Base-by-base conservation (phyloP, 2,888 invertebrate genomes). In the Orchesella flavescens region DNA sequence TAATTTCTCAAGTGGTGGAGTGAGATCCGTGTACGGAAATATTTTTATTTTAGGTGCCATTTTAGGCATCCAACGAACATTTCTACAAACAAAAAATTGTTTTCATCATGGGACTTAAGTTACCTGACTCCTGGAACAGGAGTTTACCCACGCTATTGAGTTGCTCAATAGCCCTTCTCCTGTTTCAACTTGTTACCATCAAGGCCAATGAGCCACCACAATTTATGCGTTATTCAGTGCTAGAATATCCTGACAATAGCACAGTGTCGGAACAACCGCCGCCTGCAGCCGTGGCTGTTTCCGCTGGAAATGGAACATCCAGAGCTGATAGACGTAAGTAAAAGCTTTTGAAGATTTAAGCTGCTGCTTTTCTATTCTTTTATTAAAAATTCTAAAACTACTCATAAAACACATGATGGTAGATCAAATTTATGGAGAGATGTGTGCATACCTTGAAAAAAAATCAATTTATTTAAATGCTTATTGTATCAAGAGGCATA, bases 261-360 rank as follows among this genome's bases (percentile, higher is more conserved):
- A 78, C 85, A 19, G 76, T 86, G 46, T 79, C 80, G 34, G 74
- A 74, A 34, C 84, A 76, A 69, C 84, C 84, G 61, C 83, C 83
- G 53, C 81, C 85, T 53, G 79, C 85, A 49, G 83, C 83, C 3
- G 85, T 72, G 24, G 80, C 85, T 34, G 71, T 83, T 57, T 57
- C 82, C 34, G 85, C 85, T 74, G 86, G 85, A 75, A 86, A 86
- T 85, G 87, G 87, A 83, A 81, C 85, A 24, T 85, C 85, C 13
- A 85, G 87, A 74, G 81, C 84, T 72, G 87, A 87, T 69, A 87
- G 87, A 86, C 86, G 87, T 87, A 87, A 87, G 87, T 61, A 57
- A 17, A 65, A 46, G 13, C 21, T 63, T 75, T 24, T 46, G 19
- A 65, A 34, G n/a, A n/a, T 34, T 34, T 34, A n/a, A n/a, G n/a